Conservation (phyloP, 2,113 vertebrate genomes). For the Loxodonta africana region DNA sequence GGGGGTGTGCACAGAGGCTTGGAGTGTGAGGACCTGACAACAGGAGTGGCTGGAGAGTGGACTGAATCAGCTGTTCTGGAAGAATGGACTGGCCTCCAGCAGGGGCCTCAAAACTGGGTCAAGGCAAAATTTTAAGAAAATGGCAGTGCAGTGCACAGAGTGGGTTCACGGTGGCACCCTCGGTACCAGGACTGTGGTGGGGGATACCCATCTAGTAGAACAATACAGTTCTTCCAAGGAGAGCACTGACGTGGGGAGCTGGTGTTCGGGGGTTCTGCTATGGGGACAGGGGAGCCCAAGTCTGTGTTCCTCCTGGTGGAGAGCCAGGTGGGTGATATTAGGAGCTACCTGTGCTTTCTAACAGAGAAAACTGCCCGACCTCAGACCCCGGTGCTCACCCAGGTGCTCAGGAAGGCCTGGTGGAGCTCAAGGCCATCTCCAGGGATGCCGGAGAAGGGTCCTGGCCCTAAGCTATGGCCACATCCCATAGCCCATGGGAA, state of each 20-base stretch:
- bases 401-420: background rate
- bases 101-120: background rate
- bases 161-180: background rate
- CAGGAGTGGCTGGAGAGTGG: no score
- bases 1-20: no score
- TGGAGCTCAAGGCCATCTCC: background rate
- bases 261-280: accelerated
- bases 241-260: accelerated
- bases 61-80: background rate
- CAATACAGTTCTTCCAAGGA: background rate
- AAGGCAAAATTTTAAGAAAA: no score
- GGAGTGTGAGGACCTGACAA: no score
- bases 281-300: background rate
- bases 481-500: background rate
- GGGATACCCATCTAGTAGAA: background rate
- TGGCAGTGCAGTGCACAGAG: background rate
- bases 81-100: no score
- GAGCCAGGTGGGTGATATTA: background rate
- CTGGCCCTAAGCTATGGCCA: accelerated
- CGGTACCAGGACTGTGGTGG: accelerated
- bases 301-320: background rate
- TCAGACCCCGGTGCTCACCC: background rate
- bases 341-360: background rate
- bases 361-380: background rate
- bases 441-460: background rate